Conservation (phyloP, 92 coral and sea anemone genomes). For the Zoanthus solanderi region DNA sequence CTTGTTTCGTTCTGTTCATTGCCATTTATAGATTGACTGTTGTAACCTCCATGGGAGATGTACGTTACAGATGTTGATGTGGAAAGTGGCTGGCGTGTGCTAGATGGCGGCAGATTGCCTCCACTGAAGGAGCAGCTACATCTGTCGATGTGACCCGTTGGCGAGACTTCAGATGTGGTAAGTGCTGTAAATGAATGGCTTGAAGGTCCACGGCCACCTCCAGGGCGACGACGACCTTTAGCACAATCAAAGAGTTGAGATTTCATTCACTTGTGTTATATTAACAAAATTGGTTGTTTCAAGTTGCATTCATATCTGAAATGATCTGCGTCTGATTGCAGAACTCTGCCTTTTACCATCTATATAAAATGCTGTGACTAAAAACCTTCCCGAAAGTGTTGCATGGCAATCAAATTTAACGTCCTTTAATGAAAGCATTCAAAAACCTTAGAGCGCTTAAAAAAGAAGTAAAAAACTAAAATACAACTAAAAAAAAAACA, state of each 20-base stretch:
- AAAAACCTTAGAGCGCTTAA: too few relatives aligned
- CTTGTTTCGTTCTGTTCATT: slow-evolving; percentile 8
- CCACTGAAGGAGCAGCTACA: slow-evolving; percentile 63
- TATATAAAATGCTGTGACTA: too few relatives aligned
- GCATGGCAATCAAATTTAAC: too few relatives aligned
- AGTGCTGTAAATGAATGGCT: slow-evolving; percentile 71
- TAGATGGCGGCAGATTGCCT: slow-evolving; percentile 14
- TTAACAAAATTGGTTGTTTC: neutral
- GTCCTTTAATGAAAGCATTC: too few relatives aligned
- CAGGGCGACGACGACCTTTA: slow-evolving; percentile 76
- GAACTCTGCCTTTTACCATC: too few relatives aligned
- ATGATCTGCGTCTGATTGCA: too few relatives aligned
- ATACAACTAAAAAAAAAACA: too few relatives aligned
- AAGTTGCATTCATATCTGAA: neutral
- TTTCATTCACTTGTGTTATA: neutral
- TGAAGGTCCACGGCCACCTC: slow-evolving; percentile 72
- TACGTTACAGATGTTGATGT: slow-evolving; percentile 38
- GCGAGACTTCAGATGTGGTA: slow-evolving; percentile 67
- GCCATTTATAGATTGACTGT: neutral
- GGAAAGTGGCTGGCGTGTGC: slow-evolving; percentile 27
- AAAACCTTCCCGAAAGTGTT: too few relatives aligned
- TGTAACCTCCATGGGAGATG: slow-evolving; percentile 3
- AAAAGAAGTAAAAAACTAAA: too few relatives aligned
- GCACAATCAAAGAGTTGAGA: neutral
- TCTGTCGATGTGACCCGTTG: slow-evolving; percentile 53